Conservation (phyloP, 2,113 vertebrate genomes). For the Callionymus lyra region DNA sequence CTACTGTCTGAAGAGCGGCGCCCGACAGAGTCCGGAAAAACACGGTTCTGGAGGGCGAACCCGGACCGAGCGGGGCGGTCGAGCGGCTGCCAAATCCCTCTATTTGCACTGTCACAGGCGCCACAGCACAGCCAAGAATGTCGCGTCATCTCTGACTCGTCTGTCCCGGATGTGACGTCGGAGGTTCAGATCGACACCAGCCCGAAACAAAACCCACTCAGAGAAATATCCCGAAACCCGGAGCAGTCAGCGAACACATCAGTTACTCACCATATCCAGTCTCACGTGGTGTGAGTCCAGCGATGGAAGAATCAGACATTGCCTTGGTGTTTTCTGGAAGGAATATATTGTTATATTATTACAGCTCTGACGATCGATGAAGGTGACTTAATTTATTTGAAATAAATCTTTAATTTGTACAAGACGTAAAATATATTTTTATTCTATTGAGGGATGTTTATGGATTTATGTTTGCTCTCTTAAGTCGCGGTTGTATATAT, state of each 20-base stretch:
- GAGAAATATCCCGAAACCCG: neutral
- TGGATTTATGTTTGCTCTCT: slow-evolving; percentile 36
- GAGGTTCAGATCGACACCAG: slow-evolving; percentile 36
- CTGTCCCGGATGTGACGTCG: slow-evolving; percentile 11
- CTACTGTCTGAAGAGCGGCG: slow-evolving; percentile 74
- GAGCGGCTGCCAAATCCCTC: slow-evolving; percentile 46
- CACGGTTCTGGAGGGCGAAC: slow-evolving; percentile 36
- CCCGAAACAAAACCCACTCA: slow-evolving; percentile 19
- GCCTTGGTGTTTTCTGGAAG: slow-evolving; percentile 45
- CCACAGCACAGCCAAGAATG: slow-evolving; percentile 36
- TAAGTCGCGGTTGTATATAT: slow-evolving; percentile 33
- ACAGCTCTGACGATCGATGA: slow-evolving; percentile 60
- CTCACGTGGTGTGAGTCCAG: slow-evolving; percentile 41
- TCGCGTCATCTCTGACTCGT: slow-evolving; percentile 32
- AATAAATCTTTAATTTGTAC: slow-evolving; percentile 72
- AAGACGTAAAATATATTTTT: slow-evolving; percentile 66
- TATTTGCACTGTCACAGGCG: slow-evolving; percentile 47
- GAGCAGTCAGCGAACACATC: too few species aligned
- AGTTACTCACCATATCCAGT: slow-evolving; percentile 6
- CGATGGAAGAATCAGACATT: slow-evolving; percentile 48
- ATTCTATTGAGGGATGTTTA: slow-evolving; percentile 60
- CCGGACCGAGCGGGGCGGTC: slow-evolving; percentile 27
- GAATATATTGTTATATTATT: slow-evolving; percentile 61
- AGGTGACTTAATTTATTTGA: slow-evolving; percentile 74
- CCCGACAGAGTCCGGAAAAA: slow-evolving; percentile 26